Evolutionary conservation across 2,888 invertebrate genomes (phyloP).

Genomic region (Ctena decussata): DNA sequence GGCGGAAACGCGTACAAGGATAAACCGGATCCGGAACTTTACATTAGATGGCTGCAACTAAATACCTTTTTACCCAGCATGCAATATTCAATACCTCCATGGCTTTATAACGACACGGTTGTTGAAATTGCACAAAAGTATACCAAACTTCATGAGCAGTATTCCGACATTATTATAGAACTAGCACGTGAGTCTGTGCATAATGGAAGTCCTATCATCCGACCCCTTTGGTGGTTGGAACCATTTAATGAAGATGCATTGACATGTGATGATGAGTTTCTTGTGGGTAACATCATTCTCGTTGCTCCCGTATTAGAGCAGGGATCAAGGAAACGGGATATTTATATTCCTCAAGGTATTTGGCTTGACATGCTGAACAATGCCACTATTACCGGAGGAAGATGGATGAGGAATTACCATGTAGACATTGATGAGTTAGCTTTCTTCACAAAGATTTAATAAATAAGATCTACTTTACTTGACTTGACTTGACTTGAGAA

Average conservation of each 20-base stretch:
- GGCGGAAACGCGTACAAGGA: conserved; percentile 84
- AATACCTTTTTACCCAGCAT: conserved; percentile 97
- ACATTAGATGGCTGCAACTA: conserved; percentile 94
- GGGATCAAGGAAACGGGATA: conserved; percentile 76
- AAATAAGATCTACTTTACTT: too few relatives aligned
- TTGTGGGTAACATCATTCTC: conserved; percentile 83
- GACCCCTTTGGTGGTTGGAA: conserved; percentile 96
- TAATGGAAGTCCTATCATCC: conserved; percentile 92
- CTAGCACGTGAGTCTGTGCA: conserved; percentile 74
- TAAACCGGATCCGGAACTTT: conserved; percentile 86
- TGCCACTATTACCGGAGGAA: conserved; percentile 58
- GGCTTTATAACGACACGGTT: conserved; percentile 86
- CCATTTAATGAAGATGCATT: conserved; percentile 93
- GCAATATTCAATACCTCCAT: conserved; percentile 91
- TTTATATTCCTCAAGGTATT: conserved; percentile 79
- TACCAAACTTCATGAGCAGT: conserved; percentile 74
- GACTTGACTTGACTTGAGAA: too few relatives aligned
- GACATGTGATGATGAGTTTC: conserved; percentile 91
- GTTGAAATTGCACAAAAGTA: conserved; percentile 71
- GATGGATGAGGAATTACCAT: conserved; percentile 66
- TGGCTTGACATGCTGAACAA: conserved; percentile 72
- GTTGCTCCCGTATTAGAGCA: conserved; percentile 85
- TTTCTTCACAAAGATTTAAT: conserved; percentile 68
- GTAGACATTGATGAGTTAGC: conserved; percentile 75
- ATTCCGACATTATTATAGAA: conserved; percentile 74